Base-by-base conservation (phyloP, 2,888 invertebrate species). In the Cloeon dipterum region DNA sequence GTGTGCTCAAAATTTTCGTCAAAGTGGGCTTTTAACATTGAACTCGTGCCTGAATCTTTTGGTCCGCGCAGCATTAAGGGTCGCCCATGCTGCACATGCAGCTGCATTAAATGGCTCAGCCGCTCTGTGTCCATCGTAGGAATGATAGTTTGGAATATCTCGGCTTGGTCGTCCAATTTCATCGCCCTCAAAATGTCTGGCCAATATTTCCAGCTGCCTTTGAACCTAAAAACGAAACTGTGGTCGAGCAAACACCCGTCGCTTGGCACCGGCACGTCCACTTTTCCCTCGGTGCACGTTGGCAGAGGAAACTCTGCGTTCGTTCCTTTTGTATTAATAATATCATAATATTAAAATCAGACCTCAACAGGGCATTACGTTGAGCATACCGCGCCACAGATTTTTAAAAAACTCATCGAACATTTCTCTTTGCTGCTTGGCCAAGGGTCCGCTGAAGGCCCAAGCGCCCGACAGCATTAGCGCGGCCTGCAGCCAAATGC, bases 131-230 rank as follows among this genome's bases (percentile, higher is more conserved):
- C 91, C 35, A 79, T 62, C 0, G 91, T 93, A 8, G 86, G 85
- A 29, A 93, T 70, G 29, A 86, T 63, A 36, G 77, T 67, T 53
- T 72, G 70, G n/a, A 69, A 57, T 20, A 55, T 47, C 32, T 40
- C 36, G 40, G 52, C 65, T 62, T 48, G 46, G 26, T 53, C 52
- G 13, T 53, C 35, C 40, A 75, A 61, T 51, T 73, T 74, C 20
- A 65, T 61, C 25, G 55, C 50, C 49, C 66, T 69, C 0, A 81
- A 70, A 35, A 74, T 51, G 39, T 91, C 89, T 2, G 70, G 70
- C 76, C 83, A 89, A 37, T 71, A 71, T 50, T 78, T 79, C 91
- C 91, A 93, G 35, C 65, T 64, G 1, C 91, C 91, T 53, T 82
- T 77, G 29, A 73, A 70, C 54, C 77, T 81, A 49, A 68, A 81